phyloP scores from a whole-genome alignment of 2,888 invertebrate species.

The Dryomyza anilis region DNA sequence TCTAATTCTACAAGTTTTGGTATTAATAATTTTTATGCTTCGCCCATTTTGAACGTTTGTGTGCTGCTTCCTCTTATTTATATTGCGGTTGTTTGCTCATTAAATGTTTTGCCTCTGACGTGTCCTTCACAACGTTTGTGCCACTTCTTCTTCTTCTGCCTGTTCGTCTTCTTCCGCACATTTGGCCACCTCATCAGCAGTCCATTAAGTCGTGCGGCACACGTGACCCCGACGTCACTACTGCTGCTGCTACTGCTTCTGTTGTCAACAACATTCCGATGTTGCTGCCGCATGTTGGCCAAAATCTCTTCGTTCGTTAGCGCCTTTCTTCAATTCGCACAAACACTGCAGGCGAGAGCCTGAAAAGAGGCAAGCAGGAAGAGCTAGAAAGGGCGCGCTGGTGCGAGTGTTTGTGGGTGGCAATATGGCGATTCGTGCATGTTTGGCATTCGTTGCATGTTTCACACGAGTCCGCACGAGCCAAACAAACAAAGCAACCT shows the following conservation, averaged over 20 bases:
- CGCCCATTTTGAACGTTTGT: too few relatives aligned
- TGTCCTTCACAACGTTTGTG: neutral
- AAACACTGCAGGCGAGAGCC: too few relatives aligned
- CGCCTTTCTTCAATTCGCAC: neutral
- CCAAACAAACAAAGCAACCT: neutral
- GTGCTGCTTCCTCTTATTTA: too few relatives aligned
- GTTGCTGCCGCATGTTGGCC: neutral
- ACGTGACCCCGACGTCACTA: slow-evolving; percentile 18
- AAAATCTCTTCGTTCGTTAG: neutral
- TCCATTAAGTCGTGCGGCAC: slow-evolving; percentile 33
- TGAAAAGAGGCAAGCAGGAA: too few relatives aligned
- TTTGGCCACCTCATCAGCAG: neutral
- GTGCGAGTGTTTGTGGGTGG: neutral
- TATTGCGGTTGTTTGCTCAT: too few relatives aligned
- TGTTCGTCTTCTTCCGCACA: neutral
- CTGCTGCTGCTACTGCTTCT: slow-evolving; percentile 11
- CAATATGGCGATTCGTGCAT: neutral
- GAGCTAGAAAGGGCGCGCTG: too few relatives aligned
- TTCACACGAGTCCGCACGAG: slow-evolving; percentile 26
- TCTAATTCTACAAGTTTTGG: too few relatives aligned
- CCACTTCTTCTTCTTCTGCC: neutral
- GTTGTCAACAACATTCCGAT: slow-evolving; percentile 13
- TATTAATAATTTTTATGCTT: too few relatives aligned
- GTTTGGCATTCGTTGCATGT: slow-evolving; percentile 3
- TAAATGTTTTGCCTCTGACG: too few relatives aligned